Evolutionary conservation across 2,797 vertebrate species (phyloP), one percentile per base, ranked within the genome.

Genomic region (Crax fasciolata): DNA sequence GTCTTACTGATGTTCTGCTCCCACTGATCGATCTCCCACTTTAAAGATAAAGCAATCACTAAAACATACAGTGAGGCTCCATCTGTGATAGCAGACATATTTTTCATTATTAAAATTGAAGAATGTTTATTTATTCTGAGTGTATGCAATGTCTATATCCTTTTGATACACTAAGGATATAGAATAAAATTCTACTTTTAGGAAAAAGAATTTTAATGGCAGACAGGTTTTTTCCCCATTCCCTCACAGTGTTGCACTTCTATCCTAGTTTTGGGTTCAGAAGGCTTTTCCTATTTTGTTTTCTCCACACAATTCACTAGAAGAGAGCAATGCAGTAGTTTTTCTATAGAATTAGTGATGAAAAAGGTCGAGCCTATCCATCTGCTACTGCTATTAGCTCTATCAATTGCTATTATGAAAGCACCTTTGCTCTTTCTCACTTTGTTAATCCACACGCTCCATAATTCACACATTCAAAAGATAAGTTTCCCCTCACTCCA

Each of bases 371-470:
- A 78, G 75, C 54, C 5, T 38, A 73, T 84, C 86, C 58, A 59
- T 73, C 82, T 88, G 79, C 13, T 5, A n/a, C 59, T 73, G 82
- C 84, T 62, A 14, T 93, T 86, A 79, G 59, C 87, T 85, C 90
- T 74, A 62, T 38, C 89, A 25, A 28, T 30, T 44, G 84, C 90
- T 84, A 71, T 76, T 74, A 74, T 27, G 78, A 87, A 76, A 55
- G 46, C 14, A 91, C 73, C 87, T 94, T 84, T 66, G 72, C 93
- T 95, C 75, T 46, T 92, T 81, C 91, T 85, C 92, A 66, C 87
- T 95, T 81, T 87, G 87, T 91, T 86, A 92, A 94, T 80, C 66
- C 0, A 0, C 81, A 79, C 84, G 57, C 82, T 87, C 66, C 71
- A 14, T 46, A 79, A 96, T 74, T 92, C 93, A 89, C 88, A 77